Evolutionary conservation across 1,140 invertebrate species (phyloP), one percentile per base, ranked within the genome.

Genomic region (Zaprionus vittiger): DNA sequence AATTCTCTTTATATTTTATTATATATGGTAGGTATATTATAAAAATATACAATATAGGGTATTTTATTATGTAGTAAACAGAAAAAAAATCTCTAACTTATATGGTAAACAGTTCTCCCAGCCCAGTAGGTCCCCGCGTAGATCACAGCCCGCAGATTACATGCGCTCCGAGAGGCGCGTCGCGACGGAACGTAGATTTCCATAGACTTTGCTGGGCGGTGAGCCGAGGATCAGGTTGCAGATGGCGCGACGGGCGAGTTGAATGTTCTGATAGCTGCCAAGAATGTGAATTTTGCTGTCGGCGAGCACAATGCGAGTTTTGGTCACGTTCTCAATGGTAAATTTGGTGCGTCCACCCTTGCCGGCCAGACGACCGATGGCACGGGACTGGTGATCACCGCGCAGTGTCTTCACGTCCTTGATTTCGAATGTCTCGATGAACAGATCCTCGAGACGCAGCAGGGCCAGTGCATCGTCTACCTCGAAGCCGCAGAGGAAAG

Each of bases 301-400:
- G 49, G 99, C 99, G 62, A 99, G 93, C 22, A 99, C 98, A 86
- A 99, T 99, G 93, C 99, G 96, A 0, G 99, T 99, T 94, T 99
- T 99, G 11, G 99, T 99, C 0, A 97, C 98, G 94, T 99, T 99
- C 94, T 99, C 99, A 91, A 99, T 99, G 3, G 98, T 99, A 87
- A 98, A 99, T 92, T 99, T 99, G 4, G 98, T 99, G 73, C 97
- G 95, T 22, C 99, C 99, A 70, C 98, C 97, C 94, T 99, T 99
- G 0, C 99, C 99, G 15, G 99, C 99, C 52, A 99, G 94, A 81
- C 99, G 95, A 22, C 99, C 99, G 84, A 99, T 98, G 0, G 99
- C 99, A 93, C 99, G 94, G 24, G 98, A 97, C 72, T 99, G 94
- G 93, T 99, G 99, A 93, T 99, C 99, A 12, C 99, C 98, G 93